Evolutionary conservation across 1,140 invertebrate genomes (phyloP), one percentile per base, ranked within the genome.

Genomic region (Pseudomyrmex pallidus): DNA sequence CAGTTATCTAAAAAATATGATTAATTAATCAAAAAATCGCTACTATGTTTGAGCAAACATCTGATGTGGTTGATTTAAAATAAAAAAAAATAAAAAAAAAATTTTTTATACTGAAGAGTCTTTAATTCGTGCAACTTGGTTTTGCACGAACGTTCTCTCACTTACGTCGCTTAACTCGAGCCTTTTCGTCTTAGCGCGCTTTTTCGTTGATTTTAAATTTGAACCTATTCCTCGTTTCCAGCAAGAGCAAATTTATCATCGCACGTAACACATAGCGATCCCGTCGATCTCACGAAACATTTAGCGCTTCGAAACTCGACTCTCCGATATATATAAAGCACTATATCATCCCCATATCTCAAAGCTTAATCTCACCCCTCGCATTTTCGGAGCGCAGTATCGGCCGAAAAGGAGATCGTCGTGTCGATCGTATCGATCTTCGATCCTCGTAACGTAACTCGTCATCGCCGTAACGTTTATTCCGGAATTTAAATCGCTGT

Each of bases 401-500:
- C 76, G 66, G 76, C 48, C 66, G 76, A 50, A 70, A 35, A 70
- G 76, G 66, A 70, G 76, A 80, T 80, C 64, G 63, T 57, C 64
- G 74, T 78, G 74, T 78, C 74, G 74, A 78, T 78, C 76, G 44
- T 80, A 80, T 80, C 76, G 76, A 80, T 80, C 76, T 72, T 80
- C 76, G 76, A 80, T 80, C 67, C 76, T 57, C 66, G 76, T 80
- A 78, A 78, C 76, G 64, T 78, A 80, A 80, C 76, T 80, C 76
- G 76, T 72, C 76, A 70, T 72, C 76, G 76, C 48, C 72, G 50
- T 82, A 82, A 82, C 78, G 78, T 82, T 82, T 74, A 82, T 82
- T 82, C 78, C 78, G 72, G 78, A 82, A 82, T 82, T 82, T 82
- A 82, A 82, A 82, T 82, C 78, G 78, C 70, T 82, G 78, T 80